phyloP scores from a whole-genome alignment of 2,797 vertebrate species.

The Cyclura pinguis region DNA sequence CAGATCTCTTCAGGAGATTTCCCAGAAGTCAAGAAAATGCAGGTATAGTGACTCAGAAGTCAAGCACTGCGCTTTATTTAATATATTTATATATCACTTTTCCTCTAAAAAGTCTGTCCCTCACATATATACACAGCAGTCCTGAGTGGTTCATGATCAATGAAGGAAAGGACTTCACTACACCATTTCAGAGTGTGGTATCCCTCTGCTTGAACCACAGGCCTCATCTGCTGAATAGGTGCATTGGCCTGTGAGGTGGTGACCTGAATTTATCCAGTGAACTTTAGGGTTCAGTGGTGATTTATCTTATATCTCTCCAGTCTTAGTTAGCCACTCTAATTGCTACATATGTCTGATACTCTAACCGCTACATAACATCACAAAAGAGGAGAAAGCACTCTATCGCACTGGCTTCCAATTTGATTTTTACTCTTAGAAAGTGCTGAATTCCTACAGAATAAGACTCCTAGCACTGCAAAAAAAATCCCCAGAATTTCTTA shows the following conservation, averaged over 20 bases:
- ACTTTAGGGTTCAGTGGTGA: background rate
- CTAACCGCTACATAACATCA: too few relatives aligned
- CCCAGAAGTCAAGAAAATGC: slow-evolving; percentile 95
- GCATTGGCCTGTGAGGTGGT: background rate
- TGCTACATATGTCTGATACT: background rate
- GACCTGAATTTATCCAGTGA: background rate
- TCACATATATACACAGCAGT: too few relatives aligned
- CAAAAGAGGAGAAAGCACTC: background rate
- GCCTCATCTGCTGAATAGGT: too few relatives aligned
- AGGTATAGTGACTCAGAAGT: slow-evolving; percentile 78
- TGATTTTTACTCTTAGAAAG: background rate
- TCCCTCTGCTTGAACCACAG: too few relatives aligned
- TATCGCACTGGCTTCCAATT: background rate
- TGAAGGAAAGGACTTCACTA: too few relatives aligned
- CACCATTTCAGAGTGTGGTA: too few relatives aligned
- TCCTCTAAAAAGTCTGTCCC: background rate
- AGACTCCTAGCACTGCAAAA: background rate
- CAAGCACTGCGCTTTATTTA: background rate
- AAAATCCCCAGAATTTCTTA: background rate
- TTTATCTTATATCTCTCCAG: background rate
- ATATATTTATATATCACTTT: background rate
- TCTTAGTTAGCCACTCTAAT: background rate
- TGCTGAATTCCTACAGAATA: background rate
- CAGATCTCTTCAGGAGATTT: slow-evolving; percentile 98
- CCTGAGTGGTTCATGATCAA: too few relatives aligned